Evolutionary conservation across 2,797 vertebrate genomes (phyloP), one percentile per base, ranked within the genome.

Genomic region (Labeo calbasu): DNA sequence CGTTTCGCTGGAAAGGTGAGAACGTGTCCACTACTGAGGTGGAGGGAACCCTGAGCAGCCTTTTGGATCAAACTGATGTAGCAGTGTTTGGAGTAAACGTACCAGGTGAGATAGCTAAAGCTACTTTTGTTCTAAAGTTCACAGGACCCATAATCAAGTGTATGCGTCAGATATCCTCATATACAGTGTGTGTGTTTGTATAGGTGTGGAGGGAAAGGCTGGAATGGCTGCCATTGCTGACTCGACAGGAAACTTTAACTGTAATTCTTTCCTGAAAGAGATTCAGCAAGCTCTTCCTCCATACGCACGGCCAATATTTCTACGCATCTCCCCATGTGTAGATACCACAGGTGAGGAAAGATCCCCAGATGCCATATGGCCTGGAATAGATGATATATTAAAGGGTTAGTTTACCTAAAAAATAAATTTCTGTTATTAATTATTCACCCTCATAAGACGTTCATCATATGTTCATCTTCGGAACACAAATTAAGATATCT

Each of bases 1-100:
- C 96, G 0, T 97, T 96, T 89, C 96, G 96, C 13, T 97, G 97
- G 97, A 93, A 95, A 10, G 97, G 97, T 11, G 97, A 97, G 90
- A 97, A 98, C 0, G 96, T 98, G 17, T 96, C 96, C 25, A 96
- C 96, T 80, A 95, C 95, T 0, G 97, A 98, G 90, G 95, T 97
- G 89, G 96, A 98, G 81, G 96, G 94, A 0, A 93, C 93, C 17
- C 90, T 98, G 87, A 98, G 97, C 57, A 88, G 89, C 66, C 86
- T 97, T 79, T 93, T 98, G 83, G 93, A 94, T 87, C 95, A 96
- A 89, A 93, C 93, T 0, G 96, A 96, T 0, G 96, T 97, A 0
- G 97, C 96, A 0, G 96, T 97, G 23, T 97, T 96, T 0, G 96
- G 97, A 3, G 96, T 96, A 51, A 86, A 92, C 0, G 93, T 97